Evolutionary conservation across 2,797 vertebrate genomes (phyloP).

Genomic region (Gila robusta): DNA sequence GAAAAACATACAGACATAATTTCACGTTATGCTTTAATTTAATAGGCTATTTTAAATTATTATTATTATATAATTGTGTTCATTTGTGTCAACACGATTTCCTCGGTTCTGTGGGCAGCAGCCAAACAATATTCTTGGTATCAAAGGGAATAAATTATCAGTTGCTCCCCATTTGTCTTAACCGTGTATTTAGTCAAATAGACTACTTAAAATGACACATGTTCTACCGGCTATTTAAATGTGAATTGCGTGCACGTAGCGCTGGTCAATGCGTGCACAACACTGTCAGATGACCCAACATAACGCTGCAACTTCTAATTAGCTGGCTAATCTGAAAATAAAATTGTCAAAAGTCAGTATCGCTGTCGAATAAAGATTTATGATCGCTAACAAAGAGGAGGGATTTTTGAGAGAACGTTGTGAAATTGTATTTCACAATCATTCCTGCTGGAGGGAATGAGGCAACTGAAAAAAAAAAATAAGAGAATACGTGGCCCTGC

Average conservation of each 20-base stretch:
- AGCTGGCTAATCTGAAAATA: conserved; percentile 11
- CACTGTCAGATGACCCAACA: conserved; percentile 26
- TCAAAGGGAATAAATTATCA: not conserved
- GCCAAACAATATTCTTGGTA: not conserved
- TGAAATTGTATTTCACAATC: conserved; percentile 2
- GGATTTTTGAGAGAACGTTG: conserved; percentile 11
- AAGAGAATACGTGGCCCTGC: not conserved
- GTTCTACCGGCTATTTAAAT: conserved; percentile 35
- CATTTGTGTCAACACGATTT: not conserved
- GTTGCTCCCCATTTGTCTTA: conserved; percentile 17
- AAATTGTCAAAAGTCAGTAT: conserved; percentile 2
- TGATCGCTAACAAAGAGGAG: not conserved
- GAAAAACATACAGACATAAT: not conserved
- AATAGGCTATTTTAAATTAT: too few relatives aligned
- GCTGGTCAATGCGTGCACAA: not conserved
- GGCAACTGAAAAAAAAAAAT: not conserved
- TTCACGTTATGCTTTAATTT: not conserved
- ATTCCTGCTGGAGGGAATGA: not conserved
- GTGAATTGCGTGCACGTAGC: not conserved
- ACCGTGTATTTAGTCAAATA: conserved; percentile 18
- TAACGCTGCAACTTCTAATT: conserved; percentile 36
- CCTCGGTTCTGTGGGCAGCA: not conserved
- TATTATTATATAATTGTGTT: too few relatives aligned
- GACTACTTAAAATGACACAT: conserved; percentile 35
- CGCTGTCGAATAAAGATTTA: not conserved